phyloP scores from a whole-genome alignment of 2,888 invertebrate species.

The Brachypterus glaber region DNA sequence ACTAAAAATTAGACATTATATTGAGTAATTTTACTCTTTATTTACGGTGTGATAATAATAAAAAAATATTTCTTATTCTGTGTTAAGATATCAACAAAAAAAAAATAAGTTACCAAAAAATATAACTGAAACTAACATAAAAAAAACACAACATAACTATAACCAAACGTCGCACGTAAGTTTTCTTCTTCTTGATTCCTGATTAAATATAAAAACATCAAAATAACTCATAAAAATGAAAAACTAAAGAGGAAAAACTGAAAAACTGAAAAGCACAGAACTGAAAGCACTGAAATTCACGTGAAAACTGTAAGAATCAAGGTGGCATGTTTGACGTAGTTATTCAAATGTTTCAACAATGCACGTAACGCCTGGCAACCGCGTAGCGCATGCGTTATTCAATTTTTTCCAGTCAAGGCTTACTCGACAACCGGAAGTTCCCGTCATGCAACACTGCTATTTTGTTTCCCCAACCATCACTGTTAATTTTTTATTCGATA shows the following conservation, averaged over 20 bases:
- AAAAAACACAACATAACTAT: conserved; percentile 12
- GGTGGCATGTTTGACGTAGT: conserved; percentile 37
- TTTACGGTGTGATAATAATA: too few species aligned
- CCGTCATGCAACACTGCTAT: conserved; percentile 39
- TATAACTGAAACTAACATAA: conserved; percentile 8
- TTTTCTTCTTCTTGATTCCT: conserved; percentile 6
- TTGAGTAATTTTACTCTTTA: too few species aligned
- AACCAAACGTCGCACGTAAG: conserved; percentile 5
- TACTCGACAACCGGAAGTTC: conserved; percentile 36
- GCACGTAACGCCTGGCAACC: conserved; percentile 37
- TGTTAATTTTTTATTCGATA: conserved; percentile 30
- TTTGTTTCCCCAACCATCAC: conserved; percentile 37
- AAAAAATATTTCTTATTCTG: too few species aligned
- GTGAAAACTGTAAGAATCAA: conserved; percentile 39
- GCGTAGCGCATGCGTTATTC: conserved; percentile 34
- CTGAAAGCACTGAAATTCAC: conserved; percentile 40
- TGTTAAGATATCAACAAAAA: too few species aligned
- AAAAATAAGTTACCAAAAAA: conserved; percentile 4
- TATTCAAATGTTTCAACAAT: conserved; percentile 41
- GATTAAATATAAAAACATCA: conserved; percentile 16
- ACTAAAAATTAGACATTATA: too few species aligned
- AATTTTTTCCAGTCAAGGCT: conserved; percentile 34
- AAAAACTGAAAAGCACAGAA: conserved; percentile 26
- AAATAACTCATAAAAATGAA: conserved; percentile 13
- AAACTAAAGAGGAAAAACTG: conserved; percentile 7